Conservation (phyloP, 2,888 invertebrate species). For the Eugnorisma glareosa region DNA sequence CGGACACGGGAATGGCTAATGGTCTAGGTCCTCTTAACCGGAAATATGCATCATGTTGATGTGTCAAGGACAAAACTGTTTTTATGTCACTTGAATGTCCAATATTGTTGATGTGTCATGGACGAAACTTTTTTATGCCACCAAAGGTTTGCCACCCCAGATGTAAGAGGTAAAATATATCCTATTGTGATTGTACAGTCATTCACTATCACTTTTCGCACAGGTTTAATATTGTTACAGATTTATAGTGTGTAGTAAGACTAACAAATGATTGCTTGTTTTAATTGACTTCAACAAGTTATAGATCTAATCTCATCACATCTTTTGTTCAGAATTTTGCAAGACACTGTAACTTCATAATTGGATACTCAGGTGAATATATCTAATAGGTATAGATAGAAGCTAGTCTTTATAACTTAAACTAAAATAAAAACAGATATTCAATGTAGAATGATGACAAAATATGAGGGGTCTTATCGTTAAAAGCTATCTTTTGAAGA, state of each 20-base stretch:
- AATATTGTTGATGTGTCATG: neutral
- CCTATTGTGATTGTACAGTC: slow-evolving; percentile 37
- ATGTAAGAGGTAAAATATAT: slow-evolving; percentile 41
- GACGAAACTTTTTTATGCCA: neutral
- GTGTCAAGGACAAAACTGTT: neutral
- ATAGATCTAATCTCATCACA: slow-evolving; percentile 11
- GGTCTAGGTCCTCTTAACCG: neutral
- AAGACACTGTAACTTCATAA: neutral
- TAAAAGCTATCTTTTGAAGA: neutral
- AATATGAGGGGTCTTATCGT: neutral
- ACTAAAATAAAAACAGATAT: neutral
- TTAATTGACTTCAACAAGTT: slow-evolving; percentile 30
- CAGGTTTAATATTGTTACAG: slow-evolving; percentile 34
- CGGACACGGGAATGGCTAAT: neutral
- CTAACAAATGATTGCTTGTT: slow-evolving; percentile 13
- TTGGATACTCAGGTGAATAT: slow-evolving; percentile 3
- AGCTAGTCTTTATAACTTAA: neutral
- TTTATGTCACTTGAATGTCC: too few relatives aligned
- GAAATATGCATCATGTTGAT: neutral
- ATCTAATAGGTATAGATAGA: neutral
- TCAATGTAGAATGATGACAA: neutral
- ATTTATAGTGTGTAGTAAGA: slow-evolving; percentile 51
- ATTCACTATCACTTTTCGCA: slow-evolving; percentile 53
- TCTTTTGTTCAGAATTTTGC: slow-evolving; percentile 2
- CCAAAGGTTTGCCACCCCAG: slow-evolving; percentile 33